Conservation (phyloP, 2,113 vertebrate species). For the Notothenia rossii region DNA sequence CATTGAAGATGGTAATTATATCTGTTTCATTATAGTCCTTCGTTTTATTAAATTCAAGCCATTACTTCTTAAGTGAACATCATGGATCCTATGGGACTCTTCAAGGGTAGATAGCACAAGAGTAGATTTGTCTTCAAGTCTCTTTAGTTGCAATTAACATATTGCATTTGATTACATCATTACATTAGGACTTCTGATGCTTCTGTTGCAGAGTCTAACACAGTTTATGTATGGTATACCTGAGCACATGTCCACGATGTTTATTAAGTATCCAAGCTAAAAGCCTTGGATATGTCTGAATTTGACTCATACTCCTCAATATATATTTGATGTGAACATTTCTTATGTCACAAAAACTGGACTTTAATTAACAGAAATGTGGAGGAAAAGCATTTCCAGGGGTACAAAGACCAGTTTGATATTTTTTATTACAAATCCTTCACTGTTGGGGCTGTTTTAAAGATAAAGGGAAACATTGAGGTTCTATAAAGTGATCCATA, state of each 20-base stretch:
- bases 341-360: neutral
- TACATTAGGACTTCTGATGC: neutral
- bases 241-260: neutral
- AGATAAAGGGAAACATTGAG: neutral
- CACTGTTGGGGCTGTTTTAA: neutral
- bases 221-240: neutral
- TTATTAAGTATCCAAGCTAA: neutral
- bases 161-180: constrained; percentile 62
- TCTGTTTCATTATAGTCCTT: constrained; percentile 50
- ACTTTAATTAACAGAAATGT: neutral
- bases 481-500: constrained; percentile 2
- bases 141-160: constrained; percentile 53
- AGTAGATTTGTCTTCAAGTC: constrained; percentile 34
- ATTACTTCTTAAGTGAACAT: constrained; percentile 59
- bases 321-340: neutral
- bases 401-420: neutral
- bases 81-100: constrained; percentile 54
- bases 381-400: neutral
- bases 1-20: constrained; percentile 51
- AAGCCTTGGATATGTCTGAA: neutral
- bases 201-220: neutral
- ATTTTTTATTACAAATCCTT: neutral
- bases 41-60: constrained; percentile 62
- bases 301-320: neutral
- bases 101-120: constrained; percentile 25